Base-by-base conservation (phyloP, 2,797 vertebrate genomes). In the Lacerta agilis region DNA sequence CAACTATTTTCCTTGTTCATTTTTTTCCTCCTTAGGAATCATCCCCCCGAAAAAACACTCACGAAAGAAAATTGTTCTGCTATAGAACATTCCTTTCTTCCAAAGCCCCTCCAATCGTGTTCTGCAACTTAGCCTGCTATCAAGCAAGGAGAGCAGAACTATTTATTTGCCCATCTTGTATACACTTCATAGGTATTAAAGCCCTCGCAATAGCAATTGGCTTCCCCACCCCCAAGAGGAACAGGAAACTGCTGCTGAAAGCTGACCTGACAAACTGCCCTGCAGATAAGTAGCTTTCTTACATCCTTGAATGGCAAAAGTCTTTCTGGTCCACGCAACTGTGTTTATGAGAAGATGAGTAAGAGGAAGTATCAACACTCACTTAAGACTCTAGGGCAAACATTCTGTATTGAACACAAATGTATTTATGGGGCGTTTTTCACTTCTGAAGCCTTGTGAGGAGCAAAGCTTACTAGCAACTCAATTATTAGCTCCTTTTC, bases 301-400 rank as follows among this genome's bases (percentile, higher is more conserved):
- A 36, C 29, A 64, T 43, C 23, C 11, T 64, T n/a, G 43, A 55
- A 79, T 66, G 67, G 25, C 38, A 88, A 88, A 88, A 72, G 38
- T 61, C 1, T 67, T 72, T 73, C 76, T 85, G 41, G 85, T 64
- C 25, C 45, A 23, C 13, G 15, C 23, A 82, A 77, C 69, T 82
- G 75, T 61, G 36, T 38, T 69, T 88, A 38, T 69, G 41, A 78
- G 61, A n/a, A 25, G 20, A 88, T 73, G 49, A 84, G 38, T 72
- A 72, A 84, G 17, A 84, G 66, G 29, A 84, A 84, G 79, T 43
- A 79, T 72, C 76, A 29, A 64, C 64, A 36, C 78, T 79, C 18
- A 41, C 41, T 27, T n/a, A 72, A 73, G 25, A 45, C 29, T 79
- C 45, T 71, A 41, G 29, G 27, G 27, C 82, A 55, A 43, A 64